phyloP scores from a whole-genome alignment of 2,113 vertebrate genomes.

The Phrynosoma blainvillii region DNA sequence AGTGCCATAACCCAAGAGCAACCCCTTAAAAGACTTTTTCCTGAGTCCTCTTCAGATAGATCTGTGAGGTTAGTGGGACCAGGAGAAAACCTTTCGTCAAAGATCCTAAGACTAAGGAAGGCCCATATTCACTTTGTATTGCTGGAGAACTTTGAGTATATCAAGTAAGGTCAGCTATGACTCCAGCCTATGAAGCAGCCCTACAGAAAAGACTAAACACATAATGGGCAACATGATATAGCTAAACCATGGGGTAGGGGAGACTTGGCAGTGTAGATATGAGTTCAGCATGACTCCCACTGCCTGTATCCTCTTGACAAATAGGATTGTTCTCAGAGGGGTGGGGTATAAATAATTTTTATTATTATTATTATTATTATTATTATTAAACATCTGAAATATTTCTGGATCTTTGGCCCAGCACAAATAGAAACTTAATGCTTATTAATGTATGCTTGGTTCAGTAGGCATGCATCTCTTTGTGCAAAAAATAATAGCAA shows the following conservation, averaged over 20 bases:
- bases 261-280: neutral
- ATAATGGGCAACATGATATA: neutral
- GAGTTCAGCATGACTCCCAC: neutral
- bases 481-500: constrained; percentile 40
- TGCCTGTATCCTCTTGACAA: neutral
- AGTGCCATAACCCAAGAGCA: no score
- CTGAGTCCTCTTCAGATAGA: no score
- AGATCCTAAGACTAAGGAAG: no score
- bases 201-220: neutral
- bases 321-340: neutral
- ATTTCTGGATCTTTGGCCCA: constrained; percentile 1
- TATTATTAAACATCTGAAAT: neutral
- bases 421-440: neutral
- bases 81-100: no score
- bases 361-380: no score
- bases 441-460: constrained; percentile 25
- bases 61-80: no score
- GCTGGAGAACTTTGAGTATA: neutral
- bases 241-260: neutral
- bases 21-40: no score
- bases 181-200: no score
- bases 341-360: no score
- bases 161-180: neutral
- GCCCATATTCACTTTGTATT: no score
- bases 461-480: constrained; percentile 29